These are phyloP conservation scores for Diachasmimorpha longicaudata DNA, from an alignment of 1,140 invertebrate species.

Conservation along the genomic window DNA sequence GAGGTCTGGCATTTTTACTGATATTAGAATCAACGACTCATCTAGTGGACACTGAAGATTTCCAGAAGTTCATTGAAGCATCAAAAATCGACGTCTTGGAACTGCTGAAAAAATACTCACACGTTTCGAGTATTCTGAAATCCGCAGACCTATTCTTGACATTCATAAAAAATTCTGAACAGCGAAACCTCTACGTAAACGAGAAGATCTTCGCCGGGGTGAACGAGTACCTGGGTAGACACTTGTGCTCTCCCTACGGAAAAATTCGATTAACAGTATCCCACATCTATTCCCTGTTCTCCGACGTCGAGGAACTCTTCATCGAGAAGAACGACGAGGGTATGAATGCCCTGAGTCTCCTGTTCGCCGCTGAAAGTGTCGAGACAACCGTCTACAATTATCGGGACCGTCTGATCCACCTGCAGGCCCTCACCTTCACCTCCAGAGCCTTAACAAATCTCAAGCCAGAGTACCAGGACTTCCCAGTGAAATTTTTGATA, in stretches of 20 bases:
- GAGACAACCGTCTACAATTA: slow-evolving; percentile 75
- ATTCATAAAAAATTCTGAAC: slow-evolving; percentile 34
- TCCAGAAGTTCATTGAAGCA: slow-evolving; percentile 52
- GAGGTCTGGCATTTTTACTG: slow-evolving; percentile 50
- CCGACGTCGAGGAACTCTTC: slow-evolving; percentile 58
- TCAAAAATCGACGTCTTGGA: slow-evolving; percentile 43
- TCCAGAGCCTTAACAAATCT: slow-evolving; percentile 65
- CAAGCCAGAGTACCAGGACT: slow-evolving; percentile 65
- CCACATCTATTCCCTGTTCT: slow-evolving; percentile 77
- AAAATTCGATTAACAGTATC: slow-evolving; percentile 72
- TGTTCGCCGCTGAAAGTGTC: slow-evolving; percentile 69
- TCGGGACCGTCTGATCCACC: slow-evolving; percentile 73
- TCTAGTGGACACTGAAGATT: slow-evolving; percentile 58
- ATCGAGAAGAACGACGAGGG: slow-evolving; percentile 39
- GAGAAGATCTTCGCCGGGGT: slow-evolving; percentile 40
- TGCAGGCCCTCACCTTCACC: slow-evolving; percentile 76
- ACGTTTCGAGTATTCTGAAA: slow-evolving; percentile 44
- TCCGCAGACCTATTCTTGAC: slow-evolving; percentile 46
- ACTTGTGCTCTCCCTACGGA: slow-evolving; percentile 54
- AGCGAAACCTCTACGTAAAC: slow-evolving; percentile 37
- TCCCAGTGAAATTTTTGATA: slow-evolving; percentile 77
- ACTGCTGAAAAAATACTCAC: slow-evolving; percentile 36
- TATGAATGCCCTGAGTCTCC: slow-evolving; percentile 49
- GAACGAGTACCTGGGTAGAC: slow-evolving; percentile 31
- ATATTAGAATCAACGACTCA: slow-evolving; percentile 67